These are phyloP conservation scores for Vidua macroura DNA, from an alignment of 2,113 vertebrate species.

Conservation along the genomic window DNA sequence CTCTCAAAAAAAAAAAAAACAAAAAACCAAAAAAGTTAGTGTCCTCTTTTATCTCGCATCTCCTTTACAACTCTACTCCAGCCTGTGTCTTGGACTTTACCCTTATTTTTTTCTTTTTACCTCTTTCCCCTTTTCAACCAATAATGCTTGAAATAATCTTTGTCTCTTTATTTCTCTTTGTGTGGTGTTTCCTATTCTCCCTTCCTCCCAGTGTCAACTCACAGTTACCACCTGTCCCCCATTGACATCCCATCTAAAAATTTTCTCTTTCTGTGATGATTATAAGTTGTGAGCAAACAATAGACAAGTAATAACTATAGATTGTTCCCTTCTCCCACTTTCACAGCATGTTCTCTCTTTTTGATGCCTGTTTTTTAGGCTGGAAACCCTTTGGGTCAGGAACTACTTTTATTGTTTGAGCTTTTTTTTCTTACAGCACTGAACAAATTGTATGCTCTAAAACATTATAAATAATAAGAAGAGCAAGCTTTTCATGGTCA, in stretches of 20 bases:
- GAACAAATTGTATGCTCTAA: constrained; percentile 1
- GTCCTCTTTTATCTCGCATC: not conserved
- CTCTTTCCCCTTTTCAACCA: not conserved
- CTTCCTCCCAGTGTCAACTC: not conserved
- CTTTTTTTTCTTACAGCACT: not conserved
- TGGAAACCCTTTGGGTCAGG: constrained; percentile 23
- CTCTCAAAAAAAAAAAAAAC: not conserved
- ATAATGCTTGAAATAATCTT: not conserved
- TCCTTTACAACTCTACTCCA: not conserved
- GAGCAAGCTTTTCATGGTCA: not conserved
- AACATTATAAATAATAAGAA: not conserved
- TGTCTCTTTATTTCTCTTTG: not conserved
- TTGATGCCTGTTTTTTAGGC: constrained; percentile 25
- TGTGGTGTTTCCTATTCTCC: not conserved
- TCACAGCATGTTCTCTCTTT: constrained; percentile 37
- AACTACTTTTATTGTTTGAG: not conserved
- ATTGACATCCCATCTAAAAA: not conserved
- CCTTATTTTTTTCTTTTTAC: not conserved
- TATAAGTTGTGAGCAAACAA: constrained; percentile 31
- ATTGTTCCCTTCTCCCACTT: constrained; percentile 7
- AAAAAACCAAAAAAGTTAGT: too few relatives aligned
- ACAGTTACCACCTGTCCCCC: not conserved
- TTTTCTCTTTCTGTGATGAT: constrained; percentile 49
- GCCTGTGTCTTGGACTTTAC: not conserved
- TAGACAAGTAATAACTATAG: not conserved